Evolutionary conservation across 2,113 vertebrate species (phyloP).

Genomic region (Oreochromis spilurus): DNA sequence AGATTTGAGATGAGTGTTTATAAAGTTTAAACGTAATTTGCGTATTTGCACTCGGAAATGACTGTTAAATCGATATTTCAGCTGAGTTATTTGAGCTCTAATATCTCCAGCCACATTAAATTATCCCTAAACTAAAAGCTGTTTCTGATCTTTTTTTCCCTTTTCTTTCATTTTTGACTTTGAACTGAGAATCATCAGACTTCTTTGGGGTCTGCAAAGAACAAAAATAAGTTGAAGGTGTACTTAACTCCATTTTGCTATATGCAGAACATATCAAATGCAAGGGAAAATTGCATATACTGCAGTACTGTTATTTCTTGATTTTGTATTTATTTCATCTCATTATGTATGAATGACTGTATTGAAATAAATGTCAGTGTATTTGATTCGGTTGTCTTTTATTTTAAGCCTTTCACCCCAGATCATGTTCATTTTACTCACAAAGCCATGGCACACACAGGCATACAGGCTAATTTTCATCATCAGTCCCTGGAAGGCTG

Average conservation of each 20-base stretch:
- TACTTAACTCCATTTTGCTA: not conserved
- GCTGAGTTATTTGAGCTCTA: not conserved
- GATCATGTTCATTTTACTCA: not conserved
- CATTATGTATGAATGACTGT: not conserved
- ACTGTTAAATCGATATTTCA: slow-evolving; percentile 47
- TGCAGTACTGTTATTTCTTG: not conserved
- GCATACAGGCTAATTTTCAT: not conserved
- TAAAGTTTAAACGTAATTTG: not conserved
- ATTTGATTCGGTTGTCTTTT: not conserved
- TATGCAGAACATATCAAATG: slow-evolving; percentile 3
- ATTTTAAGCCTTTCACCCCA: not conserved
- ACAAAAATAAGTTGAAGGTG: not conserved
- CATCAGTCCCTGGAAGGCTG: not conserved
- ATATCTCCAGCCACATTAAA: not conserved
- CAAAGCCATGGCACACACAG: not conserved
- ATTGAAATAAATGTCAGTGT: slow-evolving; percentile 16
- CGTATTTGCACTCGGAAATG: slow-evolving; percentile 46
- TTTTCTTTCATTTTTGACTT: not conserved
- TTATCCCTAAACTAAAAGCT: not conserved
- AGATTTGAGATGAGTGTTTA: not conserved
- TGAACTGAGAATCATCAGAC: not conserved
- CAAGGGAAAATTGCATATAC: not conserved
- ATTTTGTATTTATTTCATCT: slow-evolving; percentile 13
- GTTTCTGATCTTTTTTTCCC: not conserved
- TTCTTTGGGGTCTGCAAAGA: not conserved